Evolutionary conservation across 2,113 vertebrate species (phyloP), one percentile per base, ranked within the genome.

Genomic region (Bombycilla garrulus): DNA sequence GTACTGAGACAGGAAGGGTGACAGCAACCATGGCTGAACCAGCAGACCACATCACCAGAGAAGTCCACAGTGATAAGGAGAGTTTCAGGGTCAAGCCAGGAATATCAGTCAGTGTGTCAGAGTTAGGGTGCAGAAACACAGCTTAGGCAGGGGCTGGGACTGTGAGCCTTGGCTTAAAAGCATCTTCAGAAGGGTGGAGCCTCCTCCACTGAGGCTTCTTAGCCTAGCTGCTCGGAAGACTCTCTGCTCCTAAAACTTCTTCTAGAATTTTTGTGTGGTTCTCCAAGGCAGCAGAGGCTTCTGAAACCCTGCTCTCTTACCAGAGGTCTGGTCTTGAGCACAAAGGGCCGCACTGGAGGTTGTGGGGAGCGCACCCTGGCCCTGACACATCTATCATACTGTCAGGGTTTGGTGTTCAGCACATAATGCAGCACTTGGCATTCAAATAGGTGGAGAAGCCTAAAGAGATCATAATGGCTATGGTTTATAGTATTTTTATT

Each of bases 291-390:
- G 29, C 16, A 45, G 33, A 48, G 35, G 29, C 29, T 69, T 69
- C n/a, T 76, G 40, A 79, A 79, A 15, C 20, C n/a, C 21, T 44
- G 12, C 38, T 44, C 1, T 60, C 29, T 48, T 82, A 35, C 12
- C n/a, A 40, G 25, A 69, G 15, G 24, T 74, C 38, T 45, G 11
- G 9, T n/a, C 9, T 38, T 81, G 29, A 57, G 23, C 70, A 12
- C 1, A 1, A 13, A 47, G 40, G 9, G 17, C n/a, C n/a, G 8
- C 0, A 1, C 45, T 53, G 29, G 38, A 67, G 38, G 16, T 15
- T 22, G 15, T 9, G 2, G 19, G 54, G 12, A 65, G 36, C 0
- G 0, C 8, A 12, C 17, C 22, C n/a, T 53, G 23, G 23, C 51
- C 19, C n/a, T 25, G 28, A n/a, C 61, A 53, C 16, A 6, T 51